Conservation (phyloP, 2,888 invertebrate species). For the Drosophila mimica region DNA sequence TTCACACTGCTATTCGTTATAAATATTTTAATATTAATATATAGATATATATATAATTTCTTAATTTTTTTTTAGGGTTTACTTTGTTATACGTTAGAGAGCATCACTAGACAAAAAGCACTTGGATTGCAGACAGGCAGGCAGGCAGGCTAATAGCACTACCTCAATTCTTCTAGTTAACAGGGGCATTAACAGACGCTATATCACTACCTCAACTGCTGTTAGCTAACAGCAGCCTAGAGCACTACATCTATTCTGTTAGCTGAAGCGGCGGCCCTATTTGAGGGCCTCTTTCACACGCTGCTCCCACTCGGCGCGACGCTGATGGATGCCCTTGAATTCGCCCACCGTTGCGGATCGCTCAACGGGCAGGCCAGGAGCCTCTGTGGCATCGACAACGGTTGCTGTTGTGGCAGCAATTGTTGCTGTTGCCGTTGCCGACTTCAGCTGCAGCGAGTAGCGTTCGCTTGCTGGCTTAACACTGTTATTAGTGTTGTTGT, state of each 20-base stretch:
- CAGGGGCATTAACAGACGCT: slow-evolving; percentile 2
- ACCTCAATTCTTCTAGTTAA: slow-evolving; percentile 1
- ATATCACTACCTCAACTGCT: neutral
- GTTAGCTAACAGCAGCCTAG: neutral
- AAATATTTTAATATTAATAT: slow-evolving; percentile 12
- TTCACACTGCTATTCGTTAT: slow-evolving; percentile 10
- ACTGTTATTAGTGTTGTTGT: slow-evolving; percentile 74
- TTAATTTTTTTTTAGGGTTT: slow-evolving; percentile 15
- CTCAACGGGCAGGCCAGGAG: slow-evolving; percentile 67
- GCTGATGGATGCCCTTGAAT: slow-evolving; percentile 90
- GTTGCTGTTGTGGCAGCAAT: slow-evolving; percentile 23
- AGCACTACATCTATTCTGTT: neutral
- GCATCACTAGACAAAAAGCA: slow-evolving; percentile 64
- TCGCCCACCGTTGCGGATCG: slow-evolving; percentile 83
- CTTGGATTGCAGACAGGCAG: slow-evolving; percentile 48
- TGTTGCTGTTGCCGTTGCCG: slow-evolving; percentile 30
- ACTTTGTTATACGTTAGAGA: slow-evolving; percentile 36
- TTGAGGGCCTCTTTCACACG: slow-evolving; percentile 88
- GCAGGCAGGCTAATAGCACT: neutral
- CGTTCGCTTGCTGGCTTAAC: slow-evolving; percentile 48
- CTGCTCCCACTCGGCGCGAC: slow-evolving; percentile 92
- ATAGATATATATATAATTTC: neutral
- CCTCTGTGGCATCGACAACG: slow-evolving; percentile 29
- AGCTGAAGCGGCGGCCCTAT: slow-evolving; percentile 37
- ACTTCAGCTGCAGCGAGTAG: slow-evolving; percentile 65